A percentile compares a stretch with the other conserved stretches of the same genome.
Conservation (phyloP, 1,140 invertebrate species). For the Reticulitermes speratus region DNA sequence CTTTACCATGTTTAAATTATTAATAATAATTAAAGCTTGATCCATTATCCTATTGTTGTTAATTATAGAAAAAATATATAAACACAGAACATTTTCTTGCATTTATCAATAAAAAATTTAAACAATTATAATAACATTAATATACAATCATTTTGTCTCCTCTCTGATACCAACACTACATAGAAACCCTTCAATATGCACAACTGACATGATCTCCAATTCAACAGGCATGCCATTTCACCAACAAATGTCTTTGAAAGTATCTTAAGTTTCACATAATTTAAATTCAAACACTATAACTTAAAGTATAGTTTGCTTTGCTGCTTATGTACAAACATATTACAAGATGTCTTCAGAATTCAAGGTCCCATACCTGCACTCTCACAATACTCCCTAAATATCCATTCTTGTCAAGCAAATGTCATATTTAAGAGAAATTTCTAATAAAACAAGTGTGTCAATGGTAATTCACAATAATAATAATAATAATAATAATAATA, state of each 20-base stretch:
- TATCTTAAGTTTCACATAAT: not conserved
- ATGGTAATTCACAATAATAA: not conserved
- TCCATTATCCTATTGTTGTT: constrained; percentile 13
- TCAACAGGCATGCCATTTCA: not conserved
- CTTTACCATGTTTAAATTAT: not conserved
- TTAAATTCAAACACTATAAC: not conserved
- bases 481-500: not conserved
- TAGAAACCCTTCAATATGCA: not conserved
- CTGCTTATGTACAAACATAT: not conserved
- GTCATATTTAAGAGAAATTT: not conserved
- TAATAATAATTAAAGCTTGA: constrained; percentile 13
- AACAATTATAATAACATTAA: constrained; percentile 14
- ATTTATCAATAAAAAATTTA: constrained; percentile 13
- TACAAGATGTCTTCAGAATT: not conserved
- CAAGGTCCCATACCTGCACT: not conserved
- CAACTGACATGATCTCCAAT: not conserved
- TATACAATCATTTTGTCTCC: not conserved
- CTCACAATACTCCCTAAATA: not conserved
- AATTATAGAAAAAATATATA: constrained; percentile 9
- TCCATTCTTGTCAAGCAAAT: not conserved
- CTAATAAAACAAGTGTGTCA: not conserved
- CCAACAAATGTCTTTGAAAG: not conserved
- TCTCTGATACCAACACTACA: not conserved
- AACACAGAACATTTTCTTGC: not conserved
- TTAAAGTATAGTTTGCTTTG: not conserved